Evolutionary conservation across 1,140 invertebrate species (phyloP).

Genomic region (Tetramorium parvispinum): DNA sequence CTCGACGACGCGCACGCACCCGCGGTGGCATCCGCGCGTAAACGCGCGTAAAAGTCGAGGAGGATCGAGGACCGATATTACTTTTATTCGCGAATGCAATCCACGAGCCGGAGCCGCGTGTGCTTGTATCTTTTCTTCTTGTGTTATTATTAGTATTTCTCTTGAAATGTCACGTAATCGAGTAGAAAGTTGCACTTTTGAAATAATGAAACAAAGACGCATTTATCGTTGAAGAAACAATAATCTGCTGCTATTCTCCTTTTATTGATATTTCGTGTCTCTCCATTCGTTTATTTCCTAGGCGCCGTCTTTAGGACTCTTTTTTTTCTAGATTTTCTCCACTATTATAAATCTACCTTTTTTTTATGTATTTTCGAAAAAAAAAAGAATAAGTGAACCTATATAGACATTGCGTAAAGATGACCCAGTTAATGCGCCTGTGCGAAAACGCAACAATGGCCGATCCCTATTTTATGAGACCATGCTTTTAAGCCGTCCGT

Average conservation of each 20-base stretch:
- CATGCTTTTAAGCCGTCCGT: background rate
- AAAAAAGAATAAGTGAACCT: background rate
- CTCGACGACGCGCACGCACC: background rate
- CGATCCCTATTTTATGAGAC: background rate
- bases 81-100: background rate
- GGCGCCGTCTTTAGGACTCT: background rate
- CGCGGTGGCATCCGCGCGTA: background rate
- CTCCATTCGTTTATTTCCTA: background rate
- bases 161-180: background rate
- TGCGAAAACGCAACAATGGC: background rate
- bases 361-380: background rate
- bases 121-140: background rate
- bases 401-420: background rate
- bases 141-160: background rate
- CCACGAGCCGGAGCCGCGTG: background rate
- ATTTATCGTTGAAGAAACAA: background rate
- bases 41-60: background rate
- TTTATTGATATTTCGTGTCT: background rate
- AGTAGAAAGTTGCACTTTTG: background rate
- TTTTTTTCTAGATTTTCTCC: background rate
- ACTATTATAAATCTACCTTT: background rate
- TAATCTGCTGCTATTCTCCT: background rate
- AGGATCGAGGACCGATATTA: background rate
- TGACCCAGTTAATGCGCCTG: background rate
- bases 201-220: background rate